phyloP scores from a whole-genome alignment of 1,140 invertebrate genomes.

The Drosophila lacertosa region DNA sequence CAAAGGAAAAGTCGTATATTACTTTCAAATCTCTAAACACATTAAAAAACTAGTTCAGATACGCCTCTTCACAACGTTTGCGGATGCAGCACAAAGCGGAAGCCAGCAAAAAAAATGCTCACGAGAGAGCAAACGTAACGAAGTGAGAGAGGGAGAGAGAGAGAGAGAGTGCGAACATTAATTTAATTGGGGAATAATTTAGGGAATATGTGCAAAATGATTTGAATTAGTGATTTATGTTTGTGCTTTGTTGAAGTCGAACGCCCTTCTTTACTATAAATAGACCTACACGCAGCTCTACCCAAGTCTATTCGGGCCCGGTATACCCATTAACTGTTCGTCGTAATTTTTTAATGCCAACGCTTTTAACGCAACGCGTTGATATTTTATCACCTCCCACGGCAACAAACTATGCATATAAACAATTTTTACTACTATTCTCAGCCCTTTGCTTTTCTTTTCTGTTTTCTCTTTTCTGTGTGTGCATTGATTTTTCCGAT shows the following conservation, averaged over 20 bases:
- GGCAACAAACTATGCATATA: slow-evolving; percentile 75
- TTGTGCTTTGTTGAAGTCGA: neutral
- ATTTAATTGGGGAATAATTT: neutral
- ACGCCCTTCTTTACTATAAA: neutral
- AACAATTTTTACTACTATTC: slow-evolving; percentile 73
- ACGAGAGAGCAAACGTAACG: neutral
- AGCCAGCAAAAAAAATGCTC: neutral
- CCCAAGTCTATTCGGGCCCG: too few species aligned
- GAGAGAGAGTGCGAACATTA: neutral
- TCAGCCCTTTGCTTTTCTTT: neutral
- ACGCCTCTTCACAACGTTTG: neutral
- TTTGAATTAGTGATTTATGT: neutral
- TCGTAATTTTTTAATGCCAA: slow-evolving; percentile 71
- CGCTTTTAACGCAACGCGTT: slow-evolving; percentile 60
- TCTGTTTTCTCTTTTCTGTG: neutral
- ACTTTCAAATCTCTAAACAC: neutral
- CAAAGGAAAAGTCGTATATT: neutral
- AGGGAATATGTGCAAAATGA: slow-evolving; percentile 4
- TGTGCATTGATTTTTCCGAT: slow-evolving; percentile 72
- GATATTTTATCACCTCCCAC: neutral
- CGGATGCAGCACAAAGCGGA: slow-evolving; percentile 2
- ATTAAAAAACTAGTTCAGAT: neutral
- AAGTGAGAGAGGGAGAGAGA: neutral
- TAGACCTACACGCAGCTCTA: neutral
- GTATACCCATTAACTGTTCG: slow-evolving; percentile 39